These are phyloP conservation scores for Pseudomyrmex dendroicus DNA, from an alignment of 1,140 invertebrate species.

Conservation along the genomic window DNA sequence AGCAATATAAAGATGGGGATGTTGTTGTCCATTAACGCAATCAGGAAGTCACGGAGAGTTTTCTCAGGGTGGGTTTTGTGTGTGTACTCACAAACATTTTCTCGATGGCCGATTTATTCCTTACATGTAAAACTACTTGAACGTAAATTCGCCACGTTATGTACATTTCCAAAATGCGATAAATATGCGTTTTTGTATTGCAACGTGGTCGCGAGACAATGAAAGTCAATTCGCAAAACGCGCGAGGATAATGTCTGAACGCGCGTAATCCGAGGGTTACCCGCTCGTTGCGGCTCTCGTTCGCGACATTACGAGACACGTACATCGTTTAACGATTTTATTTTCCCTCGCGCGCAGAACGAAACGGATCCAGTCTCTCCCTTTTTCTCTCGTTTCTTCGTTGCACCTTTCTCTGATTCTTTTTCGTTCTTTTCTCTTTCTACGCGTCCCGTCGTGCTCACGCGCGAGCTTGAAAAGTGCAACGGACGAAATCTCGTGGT, in stretches of 20 bases:
- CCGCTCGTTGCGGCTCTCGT: not conserved
- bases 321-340: constrained; percentile 53
- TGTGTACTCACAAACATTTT: too few relatives aligned
- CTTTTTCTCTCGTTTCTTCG: not conserved
- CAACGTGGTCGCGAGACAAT: not conserved
- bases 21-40: too few relatives aligned
- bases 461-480: constrained; percentile 71
- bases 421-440: constrained; percentile 29
- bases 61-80: too few relatives aligned
- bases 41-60: too few relatives aligned
- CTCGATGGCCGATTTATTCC: too few relatives aligned
- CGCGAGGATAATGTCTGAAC: not conserved
- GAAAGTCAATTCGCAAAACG: constrained; percentile 24
- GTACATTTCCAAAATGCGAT: not conserved
- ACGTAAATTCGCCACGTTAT: not conserved
- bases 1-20: not conserved
- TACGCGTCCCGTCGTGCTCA: constrained; percentile 29
- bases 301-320: constrained; percentile 5
- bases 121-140: not conserved
- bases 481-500: constrained; percentile 71
- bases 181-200: too few relatives aligned
- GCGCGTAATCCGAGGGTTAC: not conserved
- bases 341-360: constrained; percentile 34
- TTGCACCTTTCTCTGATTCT: constrained; percentile 24
- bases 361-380: constrained; percentile 33